These are phyloP conservation scores for Pterois miles DNA, from an alignment of 2,797 vertebrate genomes.

Conservation along the genomic window DNA sequence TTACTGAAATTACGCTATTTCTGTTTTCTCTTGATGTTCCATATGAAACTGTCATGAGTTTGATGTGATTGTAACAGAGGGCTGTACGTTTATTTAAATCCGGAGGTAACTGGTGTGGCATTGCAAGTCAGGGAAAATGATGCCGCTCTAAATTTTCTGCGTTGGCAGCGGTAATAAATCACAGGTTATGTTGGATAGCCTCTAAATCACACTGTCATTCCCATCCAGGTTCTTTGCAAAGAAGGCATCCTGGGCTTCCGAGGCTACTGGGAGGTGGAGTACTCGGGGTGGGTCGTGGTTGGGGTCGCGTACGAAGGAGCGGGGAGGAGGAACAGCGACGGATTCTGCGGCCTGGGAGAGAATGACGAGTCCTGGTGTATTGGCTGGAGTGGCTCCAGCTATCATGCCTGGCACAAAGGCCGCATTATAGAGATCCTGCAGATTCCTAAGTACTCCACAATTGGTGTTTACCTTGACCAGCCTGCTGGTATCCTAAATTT, in stretches of 20 bases:
- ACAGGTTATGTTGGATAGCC: neutral
- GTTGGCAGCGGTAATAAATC: conserved; percentile 32
- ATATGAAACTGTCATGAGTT: neutral
- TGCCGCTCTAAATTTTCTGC: neutral
- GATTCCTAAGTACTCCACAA: conserved; percentile 44
- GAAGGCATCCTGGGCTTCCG: conserved; percentile 72
- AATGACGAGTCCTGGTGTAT: conserved; percentile 80
- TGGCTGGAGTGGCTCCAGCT: conserved; percentile 75
- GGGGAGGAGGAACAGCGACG: conserved; percentile 65
- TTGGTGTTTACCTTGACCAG: conserved; percentile 77
- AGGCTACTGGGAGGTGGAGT: conserved; percentile 77
- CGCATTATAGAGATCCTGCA: conserved; percentile 23
- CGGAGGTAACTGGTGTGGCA: conserved; percentile 1
- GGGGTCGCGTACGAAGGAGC: conserved; percentile 64
- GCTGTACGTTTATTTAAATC: conserved; percentile 45
- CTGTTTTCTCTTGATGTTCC: neutral
- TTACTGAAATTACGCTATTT: neutral
- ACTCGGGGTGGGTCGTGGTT: conserved; percentile 69
- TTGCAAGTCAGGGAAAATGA: conserved; percentile 7
- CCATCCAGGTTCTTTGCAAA: conserved; percentile 70
- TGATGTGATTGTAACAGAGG: conserved; percentile 23
- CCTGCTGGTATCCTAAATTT: conserved; percentile 75
- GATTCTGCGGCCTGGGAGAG: conserved; percentile 75
- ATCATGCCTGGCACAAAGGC: conserved; percentile 70
- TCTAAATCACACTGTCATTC: conserved; percentile 6